Percentiles rank a stretch among this genome's conserved stretches.
Conservation (phyloP, 2,113 vertebrate species). For the Nipponia nippon region DNA sequence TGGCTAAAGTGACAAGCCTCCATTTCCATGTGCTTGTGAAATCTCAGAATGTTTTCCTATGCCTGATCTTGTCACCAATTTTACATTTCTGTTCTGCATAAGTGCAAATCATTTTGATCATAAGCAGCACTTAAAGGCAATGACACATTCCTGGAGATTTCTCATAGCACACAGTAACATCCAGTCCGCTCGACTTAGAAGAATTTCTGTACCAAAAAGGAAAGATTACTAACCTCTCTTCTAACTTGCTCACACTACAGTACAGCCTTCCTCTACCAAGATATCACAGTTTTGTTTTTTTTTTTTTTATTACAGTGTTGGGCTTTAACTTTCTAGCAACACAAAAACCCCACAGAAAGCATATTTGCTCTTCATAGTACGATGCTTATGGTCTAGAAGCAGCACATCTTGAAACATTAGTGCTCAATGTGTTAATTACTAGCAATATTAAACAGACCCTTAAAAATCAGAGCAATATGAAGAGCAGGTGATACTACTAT, state of each 20-base stretch:
- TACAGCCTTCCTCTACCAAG: neutral
- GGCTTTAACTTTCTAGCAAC: neutral
- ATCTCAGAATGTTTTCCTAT: neutral
- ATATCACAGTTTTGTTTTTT: neutral
- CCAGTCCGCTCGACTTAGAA: neutral
- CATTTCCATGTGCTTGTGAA: fast-evolving
- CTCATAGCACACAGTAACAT: neutral
- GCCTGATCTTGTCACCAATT: neutral
- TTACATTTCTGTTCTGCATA: neutral
- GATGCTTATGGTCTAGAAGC: neutral
- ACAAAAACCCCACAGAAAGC: neutral
- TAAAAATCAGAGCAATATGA: neutral
- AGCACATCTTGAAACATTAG: neutral
- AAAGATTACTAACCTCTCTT: neutral
- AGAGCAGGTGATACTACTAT: neutral
- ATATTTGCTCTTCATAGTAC: neutral
- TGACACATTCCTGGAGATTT: neutral
- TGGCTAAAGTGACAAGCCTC: neutral
- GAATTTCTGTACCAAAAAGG: neutral
- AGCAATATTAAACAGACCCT: neutral
- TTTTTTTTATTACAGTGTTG: neutral
- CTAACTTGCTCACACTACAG: neutral
- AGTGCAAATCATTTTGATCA: neutral
- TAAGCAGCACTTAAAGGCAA: neutral
- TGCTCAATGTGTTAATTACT: neutral